These are phyloP conservation scores for Nothoprocta pentlandii DNA, from an alignment of 2,113 vertebrate species.

Conservation along the genomic window DNA sequence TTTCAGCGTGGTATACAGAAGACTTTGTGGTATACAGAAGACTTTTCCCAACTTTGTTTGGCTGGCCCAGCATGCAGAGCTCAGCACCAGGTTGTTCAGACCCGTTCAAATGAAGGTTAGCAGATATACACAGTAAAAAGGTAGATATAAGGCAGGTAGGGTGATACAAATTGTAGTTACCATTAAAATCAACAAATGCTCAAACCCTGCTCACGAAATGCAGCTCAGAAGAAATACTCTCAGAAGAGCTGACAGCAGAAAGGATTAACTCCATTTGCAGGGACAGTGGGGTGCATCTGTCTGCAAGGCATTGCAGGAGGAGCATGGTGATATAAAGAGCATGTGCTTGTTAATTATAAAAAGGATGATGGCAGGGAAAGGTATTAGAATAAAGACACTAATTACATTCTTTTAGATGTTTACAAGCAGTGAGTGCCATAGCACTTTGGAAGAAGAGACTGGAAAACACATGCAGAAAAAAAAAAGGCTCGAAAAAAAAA, in stretches of 20 bases:
- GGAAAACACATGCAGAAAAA: neutral
- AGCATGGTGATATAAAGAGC: neutral
- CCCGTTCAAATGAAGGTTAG: neutral
- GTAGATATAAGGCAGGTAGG: neutral
- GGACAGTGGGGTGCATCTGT: accelerated
- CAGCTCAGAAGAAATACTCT: neutral
- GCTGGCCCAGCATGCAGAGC: neutral
- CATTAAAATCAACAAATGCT: neutral
- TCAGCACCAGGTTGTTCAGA: neutral
- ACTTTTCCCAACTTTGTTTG: neutral
- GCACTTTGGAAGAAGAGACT: neutral
- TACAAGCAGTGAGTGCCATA: neutral
- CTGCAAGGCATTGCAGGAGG: neutral
- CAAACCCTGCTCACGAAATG: neutral
- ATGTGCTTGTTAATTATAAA: neutral
- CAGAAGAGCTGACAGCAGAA: neutral
- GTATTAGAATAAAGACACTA: neutral
- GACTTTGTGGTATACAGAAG: no score
- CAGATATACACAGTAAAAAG: neutral
- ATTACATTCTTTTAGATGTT: neutral
- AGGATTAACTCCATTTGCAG: neutral
- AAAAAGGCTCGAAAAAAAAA: neutral
- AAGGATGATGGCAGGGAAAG: neutral
- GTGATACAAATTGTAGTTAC: neutral
- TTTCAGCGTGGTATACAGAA: neutral